Conservation (phyloP, 1,140 invertebrate species). For the Drosophila kanapiae region DNA sequence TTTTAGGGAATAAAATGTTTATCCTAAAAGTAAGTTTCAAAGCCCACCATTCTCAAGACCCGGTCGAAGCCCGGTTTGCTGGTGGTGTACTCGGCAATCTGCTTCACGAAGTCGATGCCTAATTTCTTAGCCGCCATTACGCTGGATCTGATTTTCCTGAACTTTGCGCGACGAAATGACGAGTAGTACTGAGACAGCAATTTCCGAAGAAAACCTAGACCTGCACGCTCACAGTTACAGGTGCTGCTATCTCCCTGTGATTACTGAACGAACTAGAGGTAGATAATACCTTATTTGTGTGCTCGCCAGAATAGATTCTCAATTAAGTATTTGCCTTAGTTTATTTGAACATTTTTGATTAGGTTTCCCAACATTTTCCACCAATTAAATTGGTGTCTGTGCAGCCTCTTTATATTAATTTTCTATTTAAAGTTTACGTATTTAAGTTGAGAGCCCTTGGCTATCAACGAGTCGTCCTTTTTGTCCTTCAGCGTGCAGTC, state of each 20-base stretch:
- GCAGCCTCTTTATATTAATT: not conserved
- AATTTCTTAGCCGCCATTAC: constrained; percentile 80
- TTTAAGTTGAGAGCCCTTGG: constrained; percentile 90
- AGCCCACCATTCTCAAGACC: constrained; percentile 86
- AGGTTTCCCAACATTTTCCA: not conserved
- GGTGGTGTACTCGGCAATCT: constrained; percentile 63
- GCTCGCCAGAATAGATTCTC: not conserved
- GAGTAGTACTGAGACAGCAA: constrained; percentile 4
- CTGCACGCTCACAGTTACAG: not conserved
- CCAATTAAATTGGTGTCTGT: not conserved
- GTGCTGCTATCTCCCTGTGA: not conserved
- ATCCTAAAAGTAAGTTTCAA: not conserved
- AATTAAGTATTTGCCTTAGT: not conserved
- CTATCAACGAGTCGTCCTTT: constrained; percentile 89
- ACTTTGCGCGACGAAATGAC: constrained; percentile 34
- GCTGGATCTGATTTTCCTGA: not conserved
- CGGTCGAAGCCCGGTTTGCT: constrained; percentile 85
- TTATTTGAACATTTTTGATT: not conserved
- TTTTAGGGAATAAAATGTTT: not conserved
- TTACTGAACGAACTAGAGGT: not conserved
- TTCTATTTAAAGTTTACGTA: constrained; percentile 3
- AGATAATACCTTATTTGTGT: not conserved
- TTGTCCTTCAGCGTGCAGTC: constrained; percentile 92
- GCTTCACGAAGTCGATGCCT: constrained; percentile 80
- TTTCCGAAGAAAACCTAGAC: constrained; percentile 11